Base-by-base conservation (phyloP, 1,140 invertebrate genomes). In the Orchestia grillus region DNA sequence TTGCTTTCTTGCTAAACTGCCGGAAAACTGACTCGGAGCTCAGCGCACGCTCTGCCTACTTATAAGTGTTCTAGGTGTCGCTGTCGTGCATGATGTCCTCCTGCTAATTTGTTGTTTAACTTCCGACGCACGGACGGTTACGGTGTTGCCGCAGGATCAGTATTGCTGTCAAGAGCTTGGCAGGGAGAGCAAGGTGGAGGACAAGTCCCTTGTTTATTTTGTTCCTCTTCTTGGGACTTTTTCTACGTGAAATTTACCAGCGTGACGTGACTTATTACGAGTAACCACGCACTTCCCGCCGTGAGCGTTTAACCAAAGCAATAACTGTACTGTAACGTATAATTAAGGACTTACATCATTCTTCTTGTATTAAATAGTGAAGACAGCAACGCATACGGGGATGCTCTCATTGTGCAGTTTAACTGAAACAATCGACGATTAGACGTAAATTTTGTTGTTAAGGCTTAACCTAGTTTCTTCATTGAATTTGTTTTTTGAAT, bases 1-100 rank as follows among this genome's bases (percentile, higher is more conserved):
- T 94, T 94, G 92, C 92, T 47, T 44, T 47, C 92, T 11, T 94
- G 92, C 44, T 44, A 23, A 94, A 94, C 92, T 94, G 44, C 92
- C 44, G 92, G 92, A 94, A 94, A 94, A 94, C 43, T 94, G 44
- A 90, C 88, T 90, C 41, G 23, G 4, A 16, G 88, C 88, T 15
- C 28, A 23, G 88, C 62, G 36, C 62, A 28, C 62, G 62, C 62
- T 28, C 36, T 36, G 62, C 11, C 62, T 77, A 77, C 36, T 77
- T 77, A 77, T 36, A 77, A 77, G 62, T 28, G 62, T 8, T 77
- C 15, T 15, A 15, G 62, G 11, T 77, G 62, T 77, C 28, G 62
- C 62, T 28, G 62, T 77, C 36, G 62, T 77, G 62, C 28, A 77
- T 77, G 62, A 77, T 77, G 62, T 77, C 62, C 28, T 36, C 36